Base-by-base conservation (phyloP, 2,888 invertebrate species). In the Sarcophaga caerulescens region DNA sequence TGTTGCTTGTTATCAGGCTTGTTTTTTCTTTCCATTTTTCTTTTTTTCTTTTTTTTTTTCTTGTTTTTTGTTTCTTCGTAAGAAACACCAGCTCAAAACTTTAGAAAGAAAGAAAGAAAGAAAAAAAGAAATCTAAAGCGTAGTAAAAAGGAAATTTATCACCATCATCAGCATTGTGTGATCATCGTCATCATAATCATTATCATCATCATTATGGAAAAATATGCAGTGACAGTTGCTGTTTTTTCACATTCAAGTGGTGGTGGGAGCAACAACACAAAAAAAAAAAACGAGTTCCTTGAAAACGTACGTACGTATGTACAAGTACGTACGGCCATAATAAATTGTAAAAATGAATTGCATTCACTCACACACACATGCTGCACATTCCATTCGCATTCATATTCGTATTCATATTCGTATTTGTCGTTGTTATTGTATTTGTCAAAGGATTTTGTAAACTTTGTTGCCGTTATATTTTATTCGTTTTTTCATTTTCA, bases 1-100 rank as follows among this genome's bases (percentile, higher is more conserved):
- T 71, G 71, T 66, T 84, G 35, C 10, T 35, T 35, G 75, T 84
- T 84, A 75, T 79, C 84, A 71, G 75, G 70, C 80, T 76, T 84
- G 74, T 84, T 80, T n/a, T 47, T 12, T 12, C 8, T n/a, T 6
- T 11, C 45, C 8, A 47, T 47, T 0, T 47, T 47, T 5, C 2
- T 45, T 45, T 45, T 3, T 3, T 8, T 45, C 3, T 12, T 47
- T 14, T 47, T 47, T 35, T 35, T 0, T 35, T 35, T 35, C 8
- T 35, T 35, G n/a, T n/a, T n/a, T 47, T 47, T 35, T 35, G 6
- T 35, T 35, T 35, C 8, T 35, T 35, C 35, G 2, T 2, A 35
- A 8, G 35, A 35, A 35, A 35, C 35, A 35, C 35, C 35, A 35
- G 35, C 35, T 35, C 35, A 35, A 35, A 35, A 35, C 35, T 35